Percentiles rank a stretch among this genome's conserved stretches.
Evolutionary conservation across 2,797 vertebrate genomes (phyloP).

Genomic region (Cyclura pinguis): DNA sequence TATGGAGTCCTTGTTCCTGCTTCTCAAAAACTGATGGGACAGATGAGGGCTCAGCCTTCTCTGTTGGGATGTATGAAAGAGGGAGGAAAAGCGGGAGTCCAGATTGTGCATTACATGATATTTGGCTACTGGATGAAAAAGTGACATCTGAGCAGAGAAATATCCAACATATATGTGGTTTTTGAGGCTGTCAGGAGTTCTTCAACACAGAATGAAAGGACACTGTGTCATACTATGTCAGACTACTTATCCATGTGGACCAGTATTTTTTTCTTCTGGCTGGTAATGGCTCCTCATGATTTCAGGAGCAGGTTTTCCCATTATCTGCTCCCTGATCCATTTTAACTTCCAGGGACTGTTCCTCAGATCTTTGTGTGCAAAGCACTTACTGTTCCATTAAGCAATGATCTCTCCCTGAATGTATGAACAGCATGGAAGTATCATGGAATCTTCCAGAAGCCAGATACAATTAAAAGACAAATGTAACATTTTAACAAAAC

Average conservation of each 20-base stretch:
- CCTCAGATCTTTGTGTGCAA: background rate
- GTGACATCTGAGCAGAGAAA: background rate
- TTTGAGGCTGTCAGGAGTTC: background rate
- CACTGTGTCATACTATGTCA: background rate
- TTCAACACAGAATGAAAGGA: background rate
- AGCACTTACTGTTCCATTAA: background rate
- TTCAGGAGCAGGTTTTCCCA: background rate
- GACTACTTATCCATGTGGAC: background rate
- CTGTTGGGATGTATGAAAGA: background rate
- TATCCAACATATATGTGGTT: background rate
- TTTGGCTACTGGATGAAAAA: background rate
- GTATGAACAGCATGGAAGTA: background rate
- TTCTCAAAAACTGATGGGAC: background rate
- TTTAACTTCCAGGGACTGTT: background rate
- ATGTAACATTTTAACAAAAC: background rate
- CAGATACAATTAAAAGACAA: background rate
- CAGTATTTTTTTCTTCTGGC: background rate
- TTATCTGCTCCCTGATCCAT: too few species aligned
- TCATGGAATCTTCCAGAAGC: background rate
- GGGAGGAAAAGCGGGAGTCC: too few species aligned
- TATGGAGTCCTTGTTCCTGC: background rate
- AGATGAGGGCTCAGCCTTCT: background rate
- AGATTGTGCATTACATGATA: background rate
- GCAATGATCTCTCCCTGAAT: background rate
- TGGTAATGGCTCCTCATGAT: background rate